Conservation (phyloP, 2,113 vertebrate genomes). For the Struthio camelus region DNA sequence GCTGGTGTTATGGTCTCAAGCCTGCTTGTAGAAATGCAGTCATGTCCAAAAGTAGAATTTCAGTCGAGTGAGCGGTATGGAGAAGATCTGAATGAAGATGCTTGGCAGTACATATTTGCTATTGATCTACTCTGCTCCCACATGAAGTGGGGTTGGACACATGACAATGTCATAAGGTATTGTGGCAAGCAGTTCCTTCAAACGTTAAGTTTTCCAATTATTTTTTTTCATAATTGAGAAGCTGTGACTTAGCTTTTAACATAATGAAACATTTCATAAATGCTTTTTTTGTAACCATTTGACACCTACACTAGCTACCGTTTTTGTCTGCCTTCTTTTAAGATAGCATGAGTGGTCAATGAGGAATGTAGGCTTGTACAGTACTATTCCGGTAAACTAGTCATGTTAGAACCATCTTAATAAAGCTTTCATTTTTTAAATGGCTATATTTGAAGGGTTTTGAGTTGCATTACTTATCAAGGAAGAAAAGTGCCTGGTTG, state of each 20-base stretch:
- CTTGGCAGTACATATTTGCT: conserved; percentile 88
- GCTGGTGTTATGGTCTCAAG: conserved; percentile 80
- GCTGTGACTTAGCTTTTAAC: not conserved
- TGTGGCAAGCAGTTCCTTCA: not conserved
- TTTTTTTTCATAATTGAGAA: not conserved
- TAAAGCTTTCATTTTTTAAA: not conserved
- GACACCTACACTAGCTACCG: not conserved
- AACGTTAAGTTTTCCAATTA: not conserved
- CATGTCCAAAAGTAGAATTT: conserved; percentile 81
- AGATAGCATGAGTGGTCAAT: not conserved
- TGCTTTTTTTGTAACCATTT: not conserved
- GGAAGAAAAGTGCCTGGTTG: not conserved
- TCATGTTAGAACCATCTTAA: not conserved
- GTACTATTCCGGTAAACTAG: not conserved
- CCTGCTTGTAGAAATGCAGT: conserved; percentile 81
- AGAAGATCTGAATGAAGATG: conserved; percentile 81
- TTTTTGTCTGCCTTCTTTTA: not conserved
- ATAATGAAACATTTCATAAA: not conserved
- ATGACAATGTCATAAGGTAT: conserved; percentile 88
- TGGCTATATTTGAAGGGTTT: not conserved
- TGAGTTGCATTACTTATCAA: not conserved
- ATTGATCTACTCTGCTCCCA: conserved; percentile 89
- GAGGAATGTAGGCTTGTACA: not conserved
- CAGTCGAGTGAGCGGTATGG: conserved; percentile 80
- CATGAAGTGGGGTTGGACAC: conserved; percentile 91